A percentile compares a stretch with the other conserved stretches of the same genome.
Conservation (phyloP, 2,888 invertebrate species). For the Autographa pulchrina region DNA sequence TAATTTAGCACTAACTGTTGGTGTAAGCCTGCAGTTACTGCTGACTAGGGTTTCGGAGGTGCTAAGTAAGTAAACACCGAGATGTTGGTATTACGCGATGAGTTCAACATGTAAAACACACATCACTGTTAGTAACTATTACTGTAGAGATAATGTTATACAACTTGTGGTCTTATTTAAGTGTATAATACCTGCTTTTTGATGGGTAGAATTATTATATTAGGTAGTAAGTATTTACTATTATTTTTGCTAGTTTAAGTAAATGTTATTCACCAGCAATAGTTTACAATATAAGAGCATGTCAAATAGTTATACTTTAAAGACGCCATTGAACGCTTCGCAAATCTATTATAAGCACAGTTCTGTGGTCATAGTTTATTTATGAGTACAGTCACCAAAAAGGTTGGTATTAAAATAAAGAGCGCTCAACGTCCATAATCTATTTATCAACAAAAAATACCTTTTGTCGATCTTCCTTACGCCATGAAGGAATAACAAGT, state of each 20-base stretch:
- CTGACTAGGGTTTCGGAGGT: constrained; percentile 29
- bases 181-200: neutral
- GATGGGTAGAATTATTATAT: neutral
- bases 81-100: constrained; percentile 3
- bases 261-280: no score
- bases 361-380: neutral
- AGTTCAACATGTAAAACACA: neutral
- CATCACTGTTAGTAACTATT: neutral
- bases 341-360: neutral
- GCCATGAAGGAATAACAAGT: neutral
- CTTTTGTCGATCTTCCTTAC: neutral
- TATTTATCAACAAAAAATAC: constrained; percentile 1
- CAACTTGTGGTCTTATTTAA: neutral
- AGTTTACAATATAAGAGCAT: no score
- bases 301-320: neutral
- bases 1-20: constrained; percentile 40
- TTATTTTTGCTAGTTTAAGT: no score
- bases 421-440: neutral
- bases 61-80: constrained; percentile 31
- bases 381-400: neutral
- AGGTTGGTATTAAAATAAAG: constrained; percentile 1
- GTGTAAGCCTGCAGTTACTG: constrained; percentile 28
- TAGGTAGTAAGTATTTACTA: no score
- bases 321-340: neutral
- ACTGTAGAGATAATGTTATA: neutral